Base-by-base conservation (phyloP, 2,113 vertebrate species). In the Clarias magur region DNA sequence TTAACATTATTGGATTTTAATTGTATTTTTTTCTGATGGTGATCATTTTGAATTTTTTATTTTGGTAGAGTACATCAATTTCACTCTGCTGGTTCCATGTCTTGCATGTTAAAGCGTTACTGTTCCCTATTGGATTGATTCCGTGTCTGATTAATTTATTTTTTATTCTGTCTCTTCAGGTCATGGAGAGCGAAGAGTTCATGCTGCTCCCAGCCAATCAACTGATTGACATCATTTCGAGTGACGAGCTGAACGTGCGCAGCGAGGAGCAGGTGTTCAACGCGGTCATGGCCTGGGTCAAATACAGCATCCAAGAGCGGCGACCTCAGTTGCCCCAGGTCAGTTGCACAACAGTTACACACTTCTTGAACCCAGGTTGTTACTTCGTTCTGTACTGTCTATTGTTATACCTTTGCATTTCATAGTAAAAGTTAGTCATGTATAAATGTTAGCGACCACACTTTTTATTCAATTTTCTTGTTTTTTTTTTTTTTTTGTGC, bases 141-240 rank as follows among this genome's bases (percentile, higher is more conserved):
- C 3, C 4, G 0, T 48, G 15, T 60, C 48, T 34, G 19, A n/a
- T 81, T n/a, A n/a, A n/a, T 27, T 53, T 25, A 53, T 10, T 0
- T 4, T 60, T 57, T 25, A 57, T 21, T n/a, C 16, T 3, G 17
- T 5, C 59, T 75, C 67, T 75, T 84, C 88, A 99, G 98, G 98
- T 99, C 23, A 99, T 99, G 98, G 98, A 99, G 92, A 99, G 98
- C 86, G 98, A 99, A 91, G 98, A 99, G 93, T 99, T 99, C 92
- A 99, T 99, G 98, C 93, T 99, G 87, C 96, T 99, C 68, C 98
- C 98, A 86, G 97, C 98, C 92, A 99, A 99, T 90, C 98, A 99
- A 91, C 94, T 99, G 86, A 99, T 99, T 80, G 98, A 99, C 92
- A 99, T 99, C 25, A 99, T 99, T 91, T 99, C 98, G 88, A 99